Conservation (phyloP, 2,888 invertebrate species). For the Gerris lacustris region DNA sequence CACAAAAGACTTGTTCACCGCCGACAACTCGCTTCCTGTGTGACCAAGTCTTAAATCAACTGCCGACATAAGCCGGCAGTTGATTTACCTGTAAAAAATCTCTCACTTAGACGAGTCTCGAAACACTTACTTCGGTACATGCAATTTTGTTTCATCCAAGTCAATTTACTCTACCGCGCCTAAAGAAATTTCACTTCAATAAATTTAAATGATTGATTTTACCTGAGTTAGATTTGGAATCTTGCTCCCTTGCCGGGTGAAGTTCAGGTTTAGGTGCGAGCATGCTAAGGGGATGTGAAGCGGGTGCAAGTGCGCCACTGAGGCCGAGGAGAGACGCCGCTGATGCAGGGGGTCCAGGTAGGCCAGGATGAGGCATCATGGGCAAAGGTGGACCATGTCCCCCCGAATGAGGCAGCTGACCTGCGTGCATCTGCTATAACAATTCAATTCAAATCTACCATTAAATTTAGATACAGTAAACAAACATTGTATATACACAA, state of each 20-base stretch:
- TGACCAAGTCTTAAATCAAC: too few species aligned
- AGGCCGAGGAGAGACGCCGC: conserved; percentile 42
- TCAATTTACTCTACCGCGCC: too few species aligned
- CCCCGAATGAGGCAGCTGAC: conserved; percentile 49
- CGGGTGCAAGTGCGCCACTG: conserved; percentile 42
- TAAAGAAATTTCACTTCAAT: too few species aligned
- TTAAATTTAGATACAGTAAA: background rate
- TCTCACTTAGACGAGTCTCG: too few species aligned
- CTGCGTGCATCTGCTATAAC: conserved; percentile 82
- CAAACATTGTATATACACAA: background rate
- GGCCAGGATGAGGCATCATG: conserved; percentile 55
- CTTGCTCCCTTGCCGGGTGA: conserved; percentile 50
- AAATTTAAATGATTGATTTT: conserved; percentile 29
- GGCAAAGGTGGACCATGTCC: conserved; percentile 54
- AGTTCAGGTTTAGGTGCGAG: conserved; percentile 65
- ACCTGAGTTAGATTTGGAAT: conserved; percentile 65
- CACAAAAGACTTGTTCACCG: too few species aligned
- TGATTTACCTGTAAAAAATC: too few species aligned
- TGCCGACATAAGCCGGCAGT: too few species aligned
- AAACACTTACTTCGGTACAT: too few species aligned
- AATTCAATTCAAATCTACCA: background rate
- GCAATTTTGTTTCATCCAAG: too few species aligned
- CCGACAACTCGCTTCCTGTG: too few species aligned
- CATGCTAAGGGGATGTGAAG: conserved; percentile 63
- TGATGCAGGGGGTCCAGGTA: conserved; percentile 43